phyloP scores from a whole-genome alignment of 2,797 vertebrate species.

The Spea hammondii region DNA sequence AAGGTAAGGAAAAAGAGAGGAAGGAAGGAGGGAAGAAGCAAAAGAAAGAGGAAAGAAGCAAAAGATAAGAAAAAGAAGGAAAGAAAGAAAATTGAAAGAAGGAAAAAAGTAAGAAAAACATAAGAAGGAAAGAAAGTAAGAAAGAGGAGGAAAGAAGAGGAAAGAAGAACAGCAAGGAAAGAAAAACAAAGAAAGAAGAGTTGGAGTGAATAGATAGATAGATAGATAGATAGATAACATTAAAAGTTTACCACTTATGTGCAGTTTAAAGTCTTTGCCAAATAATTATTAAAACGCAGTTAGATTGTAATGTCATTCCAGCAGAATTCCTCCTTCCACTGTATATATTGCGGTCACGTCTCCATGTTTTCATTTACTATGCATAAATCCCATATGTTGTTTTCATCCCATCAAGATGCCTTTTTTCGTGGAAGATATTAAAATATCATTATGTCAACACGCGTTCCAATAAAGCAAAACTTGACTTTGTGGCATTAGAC shows the following conservation, averaged over 20 bases:
- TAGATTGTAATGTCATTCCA: not conserved
- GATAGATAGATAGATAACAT: not conserved
- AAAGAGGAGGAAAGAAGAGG: not conserved
- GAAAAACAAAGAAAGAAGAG: not conserved
- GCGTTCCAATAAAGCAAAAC: conserved; percentile 15
- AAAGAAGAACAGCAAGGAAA: not conserved
- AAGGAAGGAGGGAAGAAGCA: too few species aligned
- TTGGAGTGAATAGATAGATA: not conserved
- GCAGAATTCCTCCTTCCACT: not conserved
- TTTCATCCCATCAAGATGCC: conserved; percentile 16
- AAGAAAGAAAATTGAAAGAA: not conserved
- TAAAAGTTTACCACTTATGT: not conserved
- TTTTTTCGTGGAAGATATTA: conserved; percentile 23
- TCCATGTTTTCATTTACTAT: conserved; percentile 12
- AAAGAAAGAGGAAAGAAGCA: too few species aligned
- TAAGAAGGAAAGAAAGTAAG: not conserved
- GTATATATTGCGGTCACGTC: conserved; percentile 19
- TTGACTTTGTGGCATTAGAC: conserved; percentile 17
- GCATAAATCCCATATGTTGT: conserved; percentile 25
- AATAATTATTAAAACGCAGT: not conserved
- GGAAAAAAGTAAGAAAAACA: not conserved
- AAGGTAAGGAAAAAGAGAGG: too few species aligned
- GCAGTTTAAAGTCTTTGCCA: not conserved
- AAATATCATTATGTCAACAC: conserved; percentile 25
- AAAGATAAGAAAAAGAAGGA: not conserved